Conservation (phyloP, 2,888 invertebrate genomes). For the Subacronicta megacephala region DNA sequence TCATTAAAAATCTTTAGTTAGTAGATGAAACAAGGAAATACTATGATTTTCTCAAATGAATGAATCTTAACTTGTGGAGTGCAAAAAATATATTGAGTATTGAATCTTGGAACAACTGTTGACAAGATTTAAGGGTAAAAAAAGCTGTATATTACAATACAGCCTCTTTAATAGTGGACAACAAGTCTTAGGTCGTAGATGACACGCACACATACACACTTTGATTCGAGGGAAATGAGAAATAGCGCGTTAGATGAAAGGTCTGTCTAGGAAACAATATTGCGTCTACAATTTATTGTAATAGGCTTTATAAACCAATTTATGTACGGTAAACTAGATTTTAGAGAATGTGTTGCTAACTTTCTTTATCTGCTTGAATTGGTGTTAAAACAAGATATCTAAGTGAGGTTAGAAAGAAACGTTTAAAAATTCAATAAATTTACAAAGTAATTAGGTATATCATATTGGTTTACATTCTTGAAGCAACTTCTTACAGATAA, state of each 20-base stretch:
- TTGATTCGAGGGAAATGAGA: slow-evolving; percentile 54
- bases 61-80: too few species aligned
- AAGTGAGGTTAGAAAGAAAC: too few species aligned
- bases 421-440: too few species aligned
- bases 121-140: too few species aligned
- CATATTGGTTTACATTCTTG: too few species aligned
- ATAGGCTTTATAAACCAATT: slow-evolving; percentile 50
- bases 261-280: slow-evolving; percentile 56
- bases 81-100: too few species aligned
- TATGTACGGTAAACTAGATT: slow-evolving; percentile 37
- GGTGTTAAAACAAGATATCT: slow-evolving; percentile 12
- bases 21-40: too few species aligned
- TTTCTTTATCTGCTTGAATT: slow-evolving; percentile 22
- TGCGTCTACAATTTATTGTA: slow-evolving; percentile 56
- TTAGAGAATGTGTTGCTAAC: slow-evolving; percentile 32
- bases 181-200: slow-evolving; percentile 40
- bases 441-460: too few species aligned
- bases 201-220: slow-evolving; percentile 47
- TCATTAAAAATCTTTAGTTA: too few species aligned
- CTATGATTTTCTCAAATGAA: too few species aligned
- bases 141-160: slow-evolving; percentile 10
- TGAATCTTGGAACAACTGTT: too few species aligned
- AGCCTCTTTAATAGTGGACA: slow-evolving; percentile 18
- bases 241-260: slow-evolving; percentile 57
- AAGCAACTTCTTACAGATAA: too few species aligned